Conservation (phyloP, 2,113 vertebrate genomes). For the Ornithorhynchus anatinus region DNA sequence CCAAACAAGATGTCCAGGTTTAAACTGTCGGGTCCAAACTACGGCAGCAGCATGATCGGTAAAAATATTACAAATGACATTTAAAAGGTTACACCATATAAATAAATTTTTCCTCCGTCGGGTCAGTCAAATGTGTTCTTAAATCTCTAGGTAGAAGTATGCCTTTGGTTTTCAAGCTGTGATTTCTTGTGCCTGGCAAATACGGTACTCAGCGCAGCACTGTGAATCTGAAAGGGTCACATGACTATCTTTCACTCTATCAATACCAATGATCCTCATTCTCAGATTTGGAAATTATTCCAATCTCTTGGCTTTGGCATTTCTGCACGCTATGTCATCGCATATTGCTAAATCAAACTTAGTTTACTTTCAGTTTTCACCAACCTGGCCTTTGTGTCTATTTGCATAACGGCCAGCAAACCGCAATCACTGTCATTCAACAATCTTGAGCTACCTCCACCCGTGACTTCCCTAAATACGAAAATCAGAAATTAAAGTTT, state of each 20-base stretch:
- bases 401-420: conserved; percentile 9
- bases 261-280: conserved; percentile 1
- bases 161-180: no score
- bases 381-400: neutral
- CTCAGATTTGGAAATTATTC: conserved; percentile 4
- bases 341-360: neutral
- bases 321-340: neutral
- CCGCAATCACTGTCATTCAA: neutral
- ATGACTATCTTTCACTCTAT: neutral
- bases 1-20: no score
- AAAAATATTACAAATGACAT: no score
- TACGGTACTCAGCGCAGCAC: neutral
- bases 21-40: no score
- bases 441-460: neutral
- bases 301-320: neutral
- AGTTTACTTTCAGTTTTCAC: conserved; percentile 26
- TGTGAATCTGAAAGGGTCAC: neutral
- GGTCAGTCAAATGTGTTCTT: no score
- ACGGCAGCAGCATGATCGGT: no score
- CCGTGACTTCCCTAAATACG: neutral
- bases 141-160: no score
- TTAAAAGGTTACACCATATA: no score
- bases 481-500: conserved; percentile 25
- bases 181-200: no score
- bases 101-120: no score